Percentiles rank a stretch among this genome's conserved stretches.
phyloP scores from a whole-genome alignment of 2,113 vertebrate species.

The Lycaon pictus region DNA sequence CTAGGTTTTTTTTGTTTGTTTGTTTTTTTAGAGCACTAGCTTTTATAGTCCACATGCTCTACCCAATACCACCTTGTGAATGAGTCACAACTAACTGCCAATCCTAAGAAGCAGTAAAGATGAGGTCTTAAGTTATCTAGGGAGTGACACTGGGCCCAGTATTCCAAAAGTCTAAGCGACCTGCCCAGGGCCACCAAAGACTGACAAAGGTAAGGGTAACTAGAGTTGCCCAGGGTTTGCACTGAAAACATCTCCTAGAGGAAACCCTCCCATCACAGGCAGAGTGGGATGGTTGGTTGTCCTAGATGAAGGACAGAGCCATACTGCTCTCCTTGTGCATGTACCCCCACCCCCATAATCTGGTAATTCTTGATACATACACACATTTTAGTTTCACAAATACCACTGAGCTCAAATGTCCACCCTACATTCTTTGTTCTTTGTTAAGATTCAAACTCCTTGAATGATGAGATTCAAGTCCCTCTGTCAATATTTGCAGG shows the following conservation, averaged over 20 bases:
- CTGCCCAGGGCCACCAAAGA: neutral
- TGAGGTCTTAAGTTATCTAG: neutral
- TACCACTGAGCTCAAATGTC: too few species aligned
- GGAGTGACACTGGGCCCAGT: neutral
- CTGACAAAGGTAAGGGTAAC: neutral
- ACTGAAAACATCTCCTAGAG: neutral
- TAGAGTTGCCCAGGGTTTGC: neutral
- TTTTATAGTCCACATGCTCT: neutral
- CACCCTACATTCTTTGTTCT: neutral
- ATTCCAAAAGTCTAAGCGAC: neutral
- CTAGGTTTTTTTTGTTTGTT: too few species aligned
- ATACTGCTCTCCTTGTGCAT: neutral
- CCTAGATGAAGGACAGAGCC: neutral
- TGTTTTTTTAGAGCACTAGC: neutral
- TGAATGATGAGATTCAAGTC: neutral
- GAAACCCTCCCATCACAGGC: neutral
- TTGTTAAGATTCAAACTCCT: constrained; percentile 5
- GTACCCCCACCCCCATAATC: neutral
- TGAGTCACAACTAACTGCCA: neutral
- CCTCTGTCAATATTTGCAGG: neutral
- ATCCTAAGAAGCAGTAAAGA: neutral
- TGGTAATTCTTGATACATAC: neutral
- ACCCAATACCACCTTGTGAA: neutral
- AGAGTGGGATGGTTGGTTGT: accelerated
- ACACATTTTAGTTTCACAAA: neutral